These are phyloP conservation scores for Drosophila bocki DNA, from an alignment of 1,140 invertebrate species.

Conservation along the genomic window DNA sequence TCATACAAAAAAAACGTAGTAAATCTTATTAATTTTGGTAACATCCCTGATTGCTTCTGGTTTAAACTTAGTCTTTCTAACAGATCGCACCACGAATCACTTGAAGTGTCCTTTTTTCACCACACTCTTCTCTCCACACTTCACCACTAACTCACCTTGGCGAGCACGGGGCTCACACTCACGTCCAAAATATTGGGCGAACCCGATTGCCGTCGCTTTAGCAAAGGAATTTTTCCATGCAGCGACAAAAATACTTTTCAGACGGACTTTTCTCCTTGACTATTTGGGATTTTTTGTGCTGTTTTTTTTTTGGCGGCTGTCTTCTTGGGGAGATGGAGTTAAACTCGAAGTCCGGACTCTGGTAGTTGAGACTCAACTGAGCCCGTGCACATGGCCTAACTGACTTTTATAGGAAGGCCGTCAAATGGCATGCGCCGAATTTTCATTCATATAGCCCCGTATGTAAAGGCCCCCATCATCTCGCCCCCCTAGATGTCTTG, in stretches of 20 bases:
- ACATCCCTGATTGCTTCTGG: background rate
- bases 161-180: slow-evolving; percentile 56
- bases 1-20: too few species aligned
- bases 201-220: slow-evolving; percentile 53
- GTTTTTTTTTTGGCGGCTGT: slow-evolving; percentile 8
- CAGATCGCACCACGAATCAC: background rate
- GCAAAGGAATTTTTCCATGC: slow-evolving; percentile 17
- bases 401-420: slow-evolving; percentile 80
- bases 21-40: background rate
- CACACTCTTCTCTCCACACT: slow-evolving; percentile 3
- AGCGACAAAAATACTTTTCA: slow-evolving; percentile 9
- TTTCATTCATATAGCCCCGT: slow-evolving; percentile 64
- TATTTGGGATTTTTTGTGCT: slow-evolving; percentile 13
- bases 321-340: slow-evolving; percentile 37
- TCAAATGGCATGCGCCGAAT: slow-evolving; percentile 80
- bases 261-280: slow-evolving; percentile 10
- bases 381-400: slow-evolving; percentile 76
- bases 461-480: slow-evolving; percentile 49
- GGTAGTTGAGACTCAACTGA: slow-evolving; percentile 79
- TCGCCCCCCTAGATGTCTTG: slow-evolving; percentile 58
- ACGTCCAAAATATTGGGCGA: slow-evolving; percentile 44
- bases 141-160: slow-evolving; percentile 43
- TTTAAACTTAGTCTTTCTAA: background rate
- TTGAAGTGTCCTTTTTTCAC: background rate
- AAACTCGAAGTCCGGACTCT: slow-evolving; percentile 72